phyloP scores from a whole-genome alignment of 1,140 invertebrate species.

The Latrodectus geometricus region DNA sequence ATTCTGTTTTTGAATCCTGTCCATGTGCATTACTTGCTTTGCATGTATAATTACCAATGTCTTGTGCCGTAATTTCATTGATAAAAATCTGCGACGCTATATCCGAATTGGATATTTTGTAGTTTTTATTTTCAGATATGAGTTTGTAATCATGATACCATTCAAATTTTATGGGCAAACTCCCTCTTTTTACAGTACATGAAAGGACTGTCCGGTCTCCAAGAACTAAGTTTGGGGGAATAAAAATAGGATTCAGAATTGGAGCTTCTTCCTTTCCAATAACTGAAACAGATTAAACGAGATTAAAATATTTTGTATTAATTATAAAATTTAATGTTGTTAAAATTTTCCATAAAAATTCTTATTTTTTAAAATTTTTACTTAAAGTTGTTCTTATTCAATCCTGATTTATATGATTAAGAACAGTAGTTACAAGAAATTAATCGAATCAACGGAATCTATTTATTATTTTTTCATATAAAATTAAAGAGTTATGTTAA shows the following conservation, averaged over 20 bases:
- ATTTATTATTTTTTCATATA: too few species aligned
- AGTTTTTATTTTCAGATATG: conserved; percentile 2
- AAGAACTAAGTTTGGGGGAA: conserved; percentile 28
- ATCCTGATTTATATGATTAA: too few species aligned
- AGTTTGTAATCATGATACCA: conserved; percentile 5
- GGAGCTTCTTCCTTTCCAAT: not conserved
- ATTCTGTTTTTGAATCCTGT: conserved; percentile 63
- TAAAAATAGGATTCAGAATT: conserved; percentile 34
- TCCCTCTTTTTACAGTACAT: conserved; percentile 45
- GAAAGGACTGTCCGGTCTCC: conserved; percentile 26
- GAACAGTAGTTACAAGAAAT: too few species aligned
- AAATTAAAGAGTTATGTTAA: too few species aligned
- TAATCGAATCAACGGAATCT: too few species aligned
- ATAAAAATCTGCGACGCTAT: conserved; percentile 3
- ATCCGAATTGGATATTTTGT: conserved; percentile 14
- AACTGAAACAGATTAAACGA: not conserved
- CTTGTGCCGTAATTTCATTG: conserved; percentile 10
- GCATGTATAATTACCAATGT: conserved; percentile 66
- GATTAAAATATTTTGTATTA: too few species aligned
- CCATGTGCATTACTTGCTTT: conserved; percentile 64
- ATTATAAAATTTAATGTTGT: too few species aligned
- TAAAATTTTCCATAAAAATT: too few species aligned
- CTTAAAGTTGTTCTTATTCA: too few species aligned
- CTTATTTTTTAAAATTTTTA: too few species aligned
- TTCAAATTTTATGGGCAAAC: conserved; percentile 24